Percentiles rank a stretch among this genome's conserved stretches.
Evolutionary conservation across 2,888 invertebrate species (phyloP).

Genomic region (Oxystoma pomonae): DNA sequence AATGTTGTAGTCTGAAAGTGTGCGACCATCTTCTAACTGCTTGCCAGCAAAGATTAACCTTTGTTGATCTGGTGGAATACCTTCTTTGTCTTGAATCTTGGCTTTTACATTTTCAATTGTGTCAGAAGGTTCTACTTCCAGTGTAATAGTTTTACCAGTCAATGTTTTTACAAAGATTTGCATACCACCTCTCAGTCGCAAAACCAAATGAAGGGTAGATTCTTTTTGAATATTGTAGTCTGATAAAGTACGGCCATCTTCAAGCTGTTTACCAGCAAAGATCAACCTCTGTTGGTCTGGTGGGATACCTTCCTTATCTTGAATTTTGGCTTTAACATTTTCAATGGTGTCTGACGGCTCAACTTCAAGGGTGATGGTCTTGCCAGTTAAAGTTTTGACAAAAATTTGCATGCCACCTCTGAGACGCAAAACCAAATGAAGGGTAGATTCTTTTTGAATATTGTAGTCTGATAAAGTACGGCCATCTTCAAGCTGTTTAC

Average conservation of each 20-base stretch:
- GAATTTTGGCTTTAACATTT: slow-evolving; percentile 59
- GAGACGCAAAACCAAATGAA: slow-evolving; percentile 88
- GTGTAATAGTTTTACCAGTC: slow-evolving; percentile 55
- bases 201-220: slow-evolving; percentile 88
- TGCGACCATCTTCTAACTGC: neutral
- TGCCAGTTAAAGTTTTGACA: slow-evolving; percentile 50
- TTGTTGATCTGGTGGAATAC: neutral
- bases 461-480: slow-evolving; percentile 84
- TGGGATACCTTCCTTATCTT: slow-evolving; percentile 54
- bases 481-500: slow-evolving; percentile 67
- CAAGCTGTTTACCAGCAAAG: slow-evolving; percentile 66
- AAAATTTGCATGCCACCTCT: slow-evolving; percentile 36
- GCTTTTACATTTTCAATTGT: slow-evolving; percentile 59
- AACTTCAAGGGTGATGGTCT: slow-evolving; percentile 53
- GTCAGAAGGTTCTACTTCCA: slow-evolving; percentile 57
- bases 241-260: slow-evolving; percentile 69
- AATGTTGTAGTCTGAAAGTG: neutral
- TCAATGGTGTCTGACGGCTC: slow-evolving; percentile 62
- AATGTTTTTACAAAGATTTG: slow-evolving; percentile 58
- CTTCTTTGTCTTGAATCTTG: neutral
- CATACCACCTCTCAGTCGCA: slow-evolving; percentile 88
- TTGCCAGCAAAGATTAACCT: neutral
- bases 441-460: slow-evolving; percentile 90
- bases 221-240: slow-evolving; percentile 94
- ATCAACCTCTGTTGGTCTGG: slow-evolving; percentile 60